These are phyloP conservation scores for Calypte anna DNA, from an alignment of 2,113 vertebrate genomes.

Conservation along the genomic window DNA sequence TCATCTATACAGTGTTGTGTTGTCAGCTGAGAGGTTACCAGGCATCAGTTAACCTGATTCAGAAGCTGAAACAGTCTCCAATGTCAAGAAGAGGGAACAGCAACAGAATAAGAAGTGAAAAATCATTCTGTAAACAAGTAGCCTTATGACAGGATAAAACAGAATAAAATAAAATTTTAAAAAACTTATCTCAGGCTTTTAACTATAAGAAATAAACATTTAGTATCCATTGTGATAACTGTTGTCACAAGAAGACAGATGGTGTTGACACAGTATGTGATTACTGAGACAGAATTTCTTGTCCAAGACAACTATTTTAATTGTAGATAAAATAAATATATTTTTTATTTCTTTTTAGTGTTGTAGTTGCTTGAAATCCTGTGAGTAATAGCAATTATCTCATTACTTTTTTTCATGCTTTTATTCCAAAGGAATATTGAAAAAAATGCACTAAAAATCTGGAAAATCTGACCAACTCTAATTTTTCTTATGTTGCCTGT, in stretches of 20 bases:
- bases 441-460: background rate
- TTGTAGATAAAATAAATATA: conserved; percentile 7
- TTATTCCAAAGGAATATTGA: background rate
- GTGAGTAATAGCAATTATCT: background rate
- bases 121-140: background rate
- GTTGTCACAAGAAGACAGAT: conserved; percentile 1
- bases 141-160: background rate
- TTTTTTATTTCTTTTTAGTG: background rate
- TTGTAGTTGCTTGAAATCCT: background rate
- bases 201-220: background rate
- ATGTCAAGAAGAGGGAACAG: background rate
- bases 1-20: background rate
- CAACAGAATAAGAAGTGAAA: background rate
- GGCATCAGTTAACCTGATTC: background rate
- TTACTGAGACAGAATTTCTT: conserved; percentile 14
- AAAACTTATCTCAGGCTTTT: background rate
- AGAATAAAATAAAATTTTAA: background rate
- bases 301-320: conserved; percentile 37
- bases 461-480: background rate
- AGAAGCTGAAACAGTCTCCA: background rate
- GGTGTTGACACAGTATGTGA: background rate
- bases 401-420: background rate
- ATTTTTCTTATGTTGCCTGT: background rate
- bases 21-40: background rate
- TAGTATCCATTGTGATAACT: background rate